phyloP scores from a whole-genome alignment of 2,797 vertebrate species.

The Artibeus jamaicensis region DNA sequence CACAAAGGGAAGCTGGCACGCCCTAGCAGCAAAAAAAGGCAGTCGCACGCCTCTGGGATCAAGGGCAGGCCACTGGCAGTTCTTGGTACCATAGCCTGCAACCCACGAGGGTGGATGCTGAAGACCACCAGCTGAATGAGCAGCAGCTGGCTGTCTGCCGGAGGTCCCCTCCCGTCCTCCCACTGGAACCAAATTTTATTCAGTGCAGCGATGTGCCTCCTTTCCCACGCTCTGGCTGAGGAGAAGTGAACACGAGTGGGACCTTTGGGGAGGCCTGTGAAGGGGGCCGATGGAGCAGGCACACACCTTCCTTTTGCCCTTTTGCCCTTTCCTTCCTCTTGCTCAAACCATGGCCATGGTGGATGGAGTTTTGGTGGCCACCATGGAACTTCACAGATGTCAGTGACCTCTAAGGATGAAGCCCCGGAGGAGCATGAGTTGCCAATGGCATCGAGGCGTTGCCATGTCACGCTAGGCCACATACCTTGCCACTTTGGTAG shows the following conservation, averaged over 20 bases:
- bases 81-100: background rate
- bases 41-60: background rate
- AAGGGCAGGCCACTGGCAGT: background rate
- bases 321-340: background rate
- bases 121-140: background rate
- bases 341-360: background rate
- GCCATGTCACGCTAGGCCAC: background rate
- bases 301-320: no score
- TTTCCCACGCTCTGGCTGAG: background rate
- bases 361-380: background rate
- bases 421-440: background rate
- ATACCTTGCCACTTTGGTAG: background rate
- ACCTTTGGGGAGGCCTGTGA: background rate
- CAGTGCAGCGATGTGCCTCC: background rate
- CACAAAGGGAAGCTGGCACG: background rate
- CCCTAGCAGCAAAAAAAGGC: background rate
- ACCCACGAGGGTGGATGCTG: background rate
- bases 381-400: background rate
- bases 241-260: background rate
- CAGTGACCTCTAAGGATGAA: background rate
- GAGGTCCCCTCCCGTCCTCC: background rate
- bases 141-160: background rate
- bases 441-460: background rate
- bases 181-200: background rate
- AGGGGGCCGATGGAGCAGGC: background rate